A percentile compares a stretch with the other conserved stretches of the same genome.
Conservation (phyloP, 2,113 vertebrate genomes). For the Hoplias malabaricus region DNA sequence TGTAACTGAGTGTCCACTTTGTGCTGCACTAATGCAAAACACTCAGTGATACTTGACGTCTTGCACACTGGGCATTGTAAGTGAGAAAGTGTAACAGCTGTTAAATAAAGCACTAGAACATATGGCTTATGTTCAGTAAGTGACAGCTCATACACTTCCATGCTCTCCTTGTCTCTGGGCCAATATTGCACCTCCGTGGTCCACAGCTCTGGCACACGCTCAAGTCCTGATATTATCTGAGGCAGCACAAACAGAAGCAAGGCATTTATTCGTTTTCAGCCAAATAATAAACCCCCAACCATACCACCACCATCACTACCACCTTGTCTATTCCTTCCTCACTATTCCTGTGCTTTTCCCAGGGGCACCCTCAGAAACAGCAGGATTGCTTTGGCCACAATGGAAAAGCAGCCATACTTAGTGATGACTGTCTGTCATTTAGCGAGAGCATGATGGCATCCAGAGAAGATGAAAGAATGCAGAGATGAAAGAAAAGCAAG, state of each 20-base stretch:
- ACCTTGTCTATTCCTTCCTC: neutral
- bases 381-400: slow-evolving; percentile 26
- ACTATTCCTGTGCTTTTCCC: neutral
- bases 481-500: slow-evolving; percentile 22
- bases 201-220: slow-evolving; percentile 52
- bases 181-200: neutral
- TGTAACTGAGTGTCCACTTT: neutral
- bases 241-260: slow-evolving; percentile 49
- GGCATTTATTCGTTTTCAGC: slow-evolving; percentile 59
- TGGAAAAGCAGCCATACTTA: slow-evolving; percentile 52
- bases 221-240: slow-evolving; percentile 64
- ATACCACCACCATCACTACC: slow-evolving; percentile 20
- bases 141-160: slow-evolving; percentile 2
- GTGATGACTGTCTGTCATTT: slow-evolving; percentile 60
- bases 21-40: neutral
- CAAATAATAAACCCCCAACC: slow-evolving; percentile 56
- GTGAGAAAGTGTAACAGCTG: slow-evolving; percentile 21
- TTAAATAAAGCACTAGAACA: slow-evolving; percentile 11
- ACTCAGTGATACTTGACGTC: neutral
- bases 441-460: slow-evolving; percentile 40
- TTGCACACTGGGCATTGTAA: slow-evolving; percentile 23
- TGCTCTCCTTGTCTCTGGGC: neutral
- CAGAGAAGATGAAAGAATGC: slow-evolving; percentile 31
- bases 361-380: neutral
- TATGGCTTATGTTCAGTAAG: slow-evolving; percentile 9